phyloP scores from a whole-genome alignment of 1,140 invertebrate genomes.

The Diabrotica virgifera region DNA sequence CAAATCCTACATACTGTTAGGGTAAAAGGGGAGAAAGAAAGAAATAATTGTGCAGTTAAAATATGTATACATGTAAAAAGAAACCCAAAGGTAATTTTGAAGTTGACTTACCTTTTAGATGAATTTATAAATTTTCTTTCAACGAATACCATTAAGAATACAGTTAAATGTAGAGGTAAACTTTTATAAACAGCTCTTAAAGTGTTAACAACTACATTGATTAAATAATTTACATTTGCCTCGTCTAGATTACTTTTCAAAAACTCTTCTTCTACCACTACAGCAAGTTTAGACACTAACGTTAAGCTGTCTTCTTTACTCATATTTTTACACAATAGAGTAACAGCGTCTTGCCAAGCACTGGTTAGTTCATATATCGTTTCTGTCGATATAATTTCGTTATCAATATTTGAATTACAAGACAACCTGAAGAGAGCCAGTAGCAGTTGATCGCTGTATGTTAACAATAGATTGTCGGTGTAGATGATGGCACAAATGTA shows the following conservation, averaged over 20 bases:
- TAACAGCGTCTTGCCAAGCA: slow-evolving; percentile 55
- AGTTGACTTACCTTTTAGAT: slow-evolving; percentile 22
- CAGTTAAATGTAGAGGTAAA: slow-evolving; percentile 24
- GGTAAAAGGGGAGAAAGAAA: too few species aligned
- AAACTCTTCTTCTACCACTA: slow-evolving; percentile 44
- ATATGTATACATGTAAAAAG: too few species aligned
- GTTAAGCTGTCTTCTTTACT: slow-evolving; percentile 13
- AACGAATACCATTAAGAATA: slow-evolving; percentile 30
- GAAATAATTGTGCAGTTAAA: too few species aligned
- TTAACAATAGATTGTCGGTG: slow-evolving; percentile 42
- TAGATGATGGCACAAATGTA: slow-evolving; percentile 52
- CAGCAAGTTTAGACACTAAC: slow-evolving; percentile 40
- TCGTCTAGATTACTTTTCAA: slow-evolving; percentile 30
- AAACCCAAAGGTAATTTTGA: neutral
- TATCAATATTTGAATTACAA: slow-evolving; percentile 40
- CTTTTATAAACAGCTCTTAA: slow-evolving; percentile 29
- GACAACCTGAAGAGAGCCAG: slow-evolving; percentile 50
- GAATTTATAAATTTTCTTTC: slow-evolving; percentile 27
- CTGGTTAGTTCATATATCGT: slow-evolving; percentile 54
- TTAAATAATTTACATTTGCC: slow-evolving; percentile 27
- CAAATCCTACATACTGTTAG: too few species aligned
- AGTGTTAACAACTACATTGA: slow-evolving; percentile 31
- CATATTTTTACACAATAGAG: slow-evolving; percentile 29
- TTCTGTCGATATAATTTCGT: slow-evolving; percentile 49
- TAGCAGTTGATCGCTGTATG: slow-evolving; percentile 45